Percentiles rank a stretch among this genome's conserved stretches.
phyloP scores from a whole-genome alignment of 1,140 invertebrate genomes.

The Carcinoscorpius rotundicauda region DNA sequence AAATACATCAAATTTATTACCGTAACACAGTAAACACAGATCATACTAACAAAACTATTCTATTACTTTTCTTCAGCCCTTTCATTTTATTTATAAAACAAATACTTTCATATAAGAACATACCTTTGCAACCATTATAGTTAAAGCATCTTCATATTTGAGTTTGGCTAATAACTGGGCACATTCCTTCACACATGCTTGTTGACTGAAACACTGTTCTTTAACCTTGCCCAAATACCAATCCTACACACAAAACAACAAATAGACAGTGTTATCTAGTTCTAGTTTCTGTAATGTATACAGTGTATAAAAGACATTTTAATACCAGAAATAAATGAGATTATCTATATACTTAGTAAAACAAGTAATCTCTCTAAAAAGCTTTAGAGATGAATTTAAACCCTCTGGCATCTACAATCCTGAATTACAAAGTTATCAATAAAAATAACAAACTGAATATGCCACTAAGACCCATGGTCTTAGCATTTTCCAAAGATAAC shows the following conservation, averaged over 20 bases:
- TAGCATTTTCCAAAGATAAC: not conserved
- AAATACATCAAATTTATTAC: too few relatives aligned
- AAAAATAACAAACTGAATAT: conserved; percentile 1
- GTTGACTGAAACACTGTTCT: conserved; percentile 37
- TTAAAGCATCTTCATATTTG: conserved; percentile 44
- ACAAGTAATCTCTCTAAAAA: too few relatives aligned
- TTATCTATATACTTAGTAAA: too few relatives aligned
- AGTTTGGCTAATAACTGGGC: conserved; percentile 46
- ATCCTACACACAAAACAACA: conserved; percentile 27
- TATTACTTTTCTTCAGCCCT: too few relatives aligned
- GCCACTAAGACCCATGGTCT: not conserved
- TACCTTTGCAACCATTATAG: conserved; percentile 42
- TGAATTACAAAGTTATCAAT: not conserved
- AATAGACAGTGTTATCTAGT: not conserved
- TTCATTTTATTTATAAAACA: too few relatives aligned
- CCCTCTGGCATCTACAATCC: too few relatives aligned
- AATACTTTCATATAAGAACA: not conserved
- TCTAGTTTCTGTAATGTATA: too few relatives aligned
- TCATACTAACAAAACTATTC: too few relatives aligned
- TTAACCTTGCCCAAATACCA: conserved; percentile 31
- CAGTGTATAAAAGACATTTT: too few relatives aligned
- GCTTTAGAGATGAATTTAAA: too few relatives aligned
- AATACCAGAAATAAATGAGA: too few relatives aligned
- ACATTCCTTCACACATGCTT: conserved; percentile 40
- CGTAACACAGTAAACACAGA: too few relatives aligned